Evolutionary conservation across 2,888 invertebrate species (phyloP), one percentile per base, ranked within the genome.

Genomic region (Mythimna loreyi): DNA sequence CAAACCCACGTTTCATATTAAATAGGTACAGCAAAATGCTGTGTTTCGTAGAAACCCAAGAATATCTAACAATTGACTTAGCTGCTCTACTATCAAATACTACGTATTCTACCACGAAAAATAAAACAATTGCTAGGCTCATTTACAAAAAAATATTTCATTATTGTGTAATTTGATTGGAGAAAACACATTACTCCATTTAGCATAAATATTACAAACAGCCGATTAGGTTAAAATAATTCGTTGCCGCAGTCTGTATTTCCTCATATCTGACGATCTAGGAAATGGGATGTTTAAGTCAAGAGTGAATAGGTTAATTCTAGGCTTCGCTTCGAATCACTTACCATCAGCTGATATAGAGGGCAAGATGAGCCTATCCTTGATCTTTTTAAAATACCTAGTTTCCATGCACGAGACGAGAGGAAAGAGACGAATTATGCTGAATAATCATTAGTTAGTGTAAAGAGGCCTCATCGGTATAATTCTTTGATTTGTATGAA

Each of bases 1-100:
- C 55, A 28, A 36, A 64, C 53, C 47, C 50, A 45, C 40, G 8
- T 21, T 50, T 36, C 56, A 61, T 75, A 49, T 47, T 66, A 61
- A 67, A 72, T 65, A n/a, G n/a, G n/a, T n/a, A 47, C 47, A 33
- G 23, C 50, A 33, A 50, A 55, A 52, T 60, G 50, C 52, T 28
- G 52, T 45, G 19, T 19, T 56, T 28, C 3, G 36, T 7, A 23
- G 28, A 30, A 5, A 25, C 23, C n/a, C 16, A 50, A 36, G 21
- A 19, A 45, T 23, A 43, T 52, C 45, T 19, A 9, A 56, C 28
- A 67, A 1, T 43, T 43, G 16, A 3, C 25, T 50, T 13, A 49
- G 6, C 23, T 23, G 36, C 28, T n/a, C 23, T 23, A 43, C 28
- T n/a, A 30, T 63, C 13, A 25, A 45, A 40, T 28, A 28, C 16